Percentiles rank a stretch among this genome's conserved stretches.
Conservation (phyloP, 2,797 vertebrate species). For the Salarias fasciatus region DNA sequence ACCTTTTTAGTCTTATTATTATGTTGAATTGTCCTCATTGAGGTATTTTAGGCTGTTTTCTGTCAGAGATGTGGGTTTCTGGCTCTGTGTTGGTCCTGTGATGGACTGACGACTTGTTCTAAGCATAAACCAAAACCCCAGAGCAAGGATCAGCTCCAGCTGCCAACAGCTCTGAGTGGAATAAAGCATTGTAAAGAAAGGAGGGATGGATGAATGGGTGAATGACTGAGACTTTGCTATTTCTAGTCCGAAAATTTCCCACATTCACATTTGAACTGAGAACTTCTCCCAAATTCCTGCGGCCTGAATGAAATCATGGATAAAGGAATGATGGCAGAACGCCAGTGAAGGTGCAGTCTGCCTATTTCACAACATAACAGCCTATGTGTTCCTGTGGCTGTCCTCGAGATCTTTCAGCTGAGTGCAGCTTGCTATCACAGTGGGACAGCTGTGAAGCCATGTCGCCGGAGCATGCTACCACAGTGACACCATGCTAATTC, state of each 20-base stretch:
- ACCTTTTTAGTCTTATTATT: too few species aligned
- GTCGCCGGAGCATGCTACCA: conserved; percentile 57
- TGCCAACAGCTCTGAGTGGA: too few species aligned
- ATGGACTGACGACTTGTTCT: too few species aligned
- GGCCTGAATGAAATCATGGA: not conserved
- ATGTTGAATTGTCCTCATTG: too few species aligned
- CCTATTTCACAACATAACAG: conserved; percentile 16
- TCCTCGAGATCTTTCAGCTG: conserved; percentile 60
- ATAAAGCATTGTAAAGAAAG: too few species aligned
- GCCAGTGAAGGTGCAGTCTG: conserved; percentile 36
- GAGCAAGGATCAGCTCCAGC: too few species aligned
- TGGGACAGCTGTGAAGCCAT: conserved; percentile 69
- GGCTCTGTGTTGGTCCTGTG: too few species aligned
- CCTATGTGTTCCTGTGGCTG: conserved; percentile 47
- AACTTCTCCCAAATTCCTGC: not conserved
- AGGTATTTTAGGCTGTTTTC: too few species aligned
- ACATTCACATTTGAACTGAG: conserved; percentile 9
- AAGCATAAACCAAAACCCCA: too few species aligned
- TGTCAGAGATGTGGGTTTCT: too few species aligned
- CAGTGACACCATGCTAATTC: conserved; percentile 74
- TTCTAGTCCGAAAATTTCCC: conserved; percentile 14
- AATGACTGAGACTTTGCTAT: too few species aligned
- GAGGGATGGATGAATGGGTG: too few species aligned
- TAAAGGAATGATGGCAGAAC: conserved; percentile 12
- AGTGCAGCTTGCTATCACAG: conserved; percentile 70